Conservation (phyloP, 1,140 invertebrate species). For the Branchinecta lynchi region DNA sequence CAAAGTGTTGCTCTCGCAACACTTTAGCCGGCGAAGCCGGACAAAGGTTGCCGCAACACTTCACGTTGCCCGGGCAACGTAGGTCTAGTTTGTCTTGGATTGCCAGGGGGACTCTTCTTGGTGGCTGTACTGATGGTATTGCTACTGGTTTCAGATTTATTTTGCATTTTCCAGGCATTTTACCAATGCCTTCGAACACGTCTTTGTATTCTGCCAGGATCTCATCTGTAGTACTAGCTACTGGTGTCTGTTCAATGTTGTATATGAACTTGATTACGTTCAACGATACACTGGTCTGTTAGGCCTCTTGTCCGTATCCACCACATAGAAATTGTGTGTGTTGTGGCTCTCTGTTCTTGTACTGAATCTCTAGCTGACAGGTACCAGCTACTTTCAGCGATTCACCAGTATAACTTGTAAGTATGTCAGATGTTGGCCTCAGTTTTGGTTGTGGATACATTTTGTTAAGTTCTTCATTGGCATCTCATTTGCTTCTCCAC, state of each 20-base stretch:
- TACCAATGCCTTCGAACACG: conserved; percentile 8
- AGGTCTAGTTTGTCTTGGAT: conserved; percentile 9
- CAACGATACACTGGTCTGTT: conserved; percentile 8
- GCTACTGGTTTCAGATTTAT: neutral
- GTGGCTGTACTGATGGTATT: conserved; percentile 9
- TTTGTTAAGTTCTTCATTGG: conserved; percentile 1
- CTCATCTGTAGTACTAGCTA: conserved; percentile 9
- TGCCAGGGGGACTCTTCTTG: conserved; percentile 4
- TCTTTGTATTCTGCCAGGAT: conserved; percentile 9
- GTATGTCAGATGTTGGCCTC: conserved; percentile 5
- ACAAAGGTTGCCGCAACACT: too few species aligned
- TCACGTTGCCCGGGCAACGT: too few species aligned
- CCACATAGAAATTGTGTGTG: conserved; percentile 5
- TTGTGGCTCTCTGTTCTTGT: conserved; percentile 8
- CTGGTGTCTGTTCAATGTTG: conserved; percentile 1
- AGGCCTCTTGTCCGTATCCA: conserved; percentile 8
- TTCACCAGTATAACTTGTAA: conserved; percentile 9
- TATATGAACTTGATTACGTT: conserved; percentile 7
- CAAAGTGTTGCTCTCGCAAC: too few species aligned
- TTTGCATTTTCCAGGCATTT: conserved; percentile 6
- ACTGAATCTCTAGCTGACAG: conserved; percentile 1
- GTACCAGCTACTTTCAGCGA: conserved; percentile 5
- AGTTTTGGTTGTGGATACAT: conserved; percentile 6
- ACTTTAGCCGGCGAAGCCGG: too few species aligned
- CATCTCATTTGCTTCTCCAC: neutral